These are phyloP conservation scores for Knipowitschia caucasica DNA, from an alignment of 2,797 vertebrate species.

Conservation along the genomic window DNA sequence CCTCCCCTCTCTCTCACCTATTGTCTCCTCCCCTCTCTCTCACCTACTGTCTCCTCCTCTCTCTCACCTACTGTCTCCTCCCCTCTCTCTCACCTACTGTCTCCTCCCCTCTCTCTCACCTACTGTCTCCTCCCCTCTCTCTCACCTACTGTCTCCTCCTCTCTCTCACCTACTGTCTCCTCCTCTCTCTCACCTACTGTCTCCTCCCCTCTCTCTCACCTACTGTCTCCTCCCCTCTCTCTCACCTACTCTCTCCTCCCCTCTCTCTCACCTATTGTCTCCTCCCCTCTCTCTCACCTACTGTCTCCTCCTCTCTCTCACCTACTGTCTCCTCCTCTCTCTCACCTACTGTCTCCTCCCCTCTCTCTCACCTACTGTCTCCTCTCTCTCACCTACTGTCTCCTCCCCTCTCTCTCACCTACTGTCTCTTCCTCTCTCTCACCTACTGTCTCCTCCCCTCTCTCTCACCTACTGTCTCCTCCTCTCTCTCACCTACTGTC, in stretches of 20 bases:
- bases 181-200: background rate
- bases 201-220: background rate
- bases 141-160: background rate
- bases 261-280: background rate
- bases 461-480: background rate
- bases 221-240: too few species aligned
- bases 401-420: background rate
- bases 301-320: too few species aligned
- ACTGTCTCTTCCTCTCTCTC: background rate
- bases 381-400: background rate
- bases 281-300: too few species aligned
- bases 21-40: background rate
- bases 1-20: too few species aligned
- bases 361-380: background rate
- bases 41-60: too few species aligned
- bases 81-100: background rate
- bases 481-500: background rate
- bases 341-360: background rate
- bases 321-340: background rate
- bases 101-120: background rate
- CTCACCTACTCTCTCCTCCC: background rate
- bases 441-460: too few species aligned
- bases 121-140: background rate
- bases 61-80: too few species aligned
- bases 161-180: background rate